A percentile compares a stretch with the other conserved stretches of the same genome.
phyloP scores from a whole-genome alignment of 2,888 invertebrate species.

The Thalpophila matura region DNA sequence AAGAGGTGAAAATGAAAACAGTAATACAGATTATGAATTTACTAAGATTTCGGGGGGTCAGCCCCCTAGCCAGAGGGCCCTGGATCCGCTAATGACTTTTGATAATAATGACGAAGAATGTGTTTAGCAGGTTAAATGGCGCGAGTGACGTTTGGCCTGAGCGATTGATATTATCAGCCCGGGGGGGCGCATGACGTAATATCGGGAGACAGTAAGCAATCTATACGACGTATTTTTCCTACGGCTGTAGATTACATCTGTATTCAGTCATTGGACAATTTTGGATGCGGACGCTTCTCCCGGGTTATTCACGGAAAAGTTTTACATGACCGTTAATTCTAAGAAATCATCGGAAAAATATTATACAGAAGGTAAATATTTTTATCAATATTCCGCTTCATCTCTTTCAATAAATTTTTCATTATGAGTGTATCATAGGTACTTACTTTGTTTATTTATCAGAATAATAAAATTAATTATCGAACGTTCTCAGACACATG shows the following conservation, averaged over 20 bases:
- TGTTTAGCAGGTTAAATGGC: conserved; percentile 15
- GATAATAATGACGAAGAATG: not conserved
- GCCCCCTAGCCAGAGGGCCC: too few relatives aligned
- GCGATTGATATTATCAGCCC: conserved; percentile 40
- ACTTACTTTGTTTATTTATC: conserved; percentile 32
- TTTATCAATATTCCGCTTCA: conserved; percentile 3
- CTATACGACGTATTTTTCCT: conserved; percentile 70
- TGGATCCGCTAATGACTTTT: conserved; percentile 4
- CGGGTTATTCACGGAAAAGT: conserved; percentile 11
- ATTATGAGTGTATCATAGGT: conserved; percentile 34
- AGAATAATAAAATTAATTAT: conserved; percentile 29
- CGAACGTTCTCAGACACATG: conserved; percentile 28
- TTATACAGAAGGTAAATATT: conserved; percentile 37
- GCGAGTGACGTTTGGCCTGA: conserved; percentile 27
- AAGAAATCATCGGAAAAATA: conserved; percentile 6
- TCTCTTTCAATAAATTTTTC: conserved; percentile 33
- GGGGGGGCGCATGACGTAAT: conserved; percentile 66
- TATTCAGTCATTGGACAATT: conserved; percentile 71
- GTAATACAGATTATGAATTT: too few relatives aligned
- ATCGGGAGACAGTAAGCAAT: conserved; percentile 44
- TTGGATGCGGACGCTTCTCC: conserved; percentile 68
- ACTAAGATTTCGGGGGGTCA: too few relatives aligned
- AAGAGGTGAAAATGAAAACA: too few relatives aligned
- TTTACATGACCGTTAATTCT: conserved; percentile 6
- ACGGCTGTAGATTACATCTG: conserved; percentile 48